phyloP scores from a whole-genome alignment of 2,797 vertebrate genomes.

The Staurois parvus region DNA sequence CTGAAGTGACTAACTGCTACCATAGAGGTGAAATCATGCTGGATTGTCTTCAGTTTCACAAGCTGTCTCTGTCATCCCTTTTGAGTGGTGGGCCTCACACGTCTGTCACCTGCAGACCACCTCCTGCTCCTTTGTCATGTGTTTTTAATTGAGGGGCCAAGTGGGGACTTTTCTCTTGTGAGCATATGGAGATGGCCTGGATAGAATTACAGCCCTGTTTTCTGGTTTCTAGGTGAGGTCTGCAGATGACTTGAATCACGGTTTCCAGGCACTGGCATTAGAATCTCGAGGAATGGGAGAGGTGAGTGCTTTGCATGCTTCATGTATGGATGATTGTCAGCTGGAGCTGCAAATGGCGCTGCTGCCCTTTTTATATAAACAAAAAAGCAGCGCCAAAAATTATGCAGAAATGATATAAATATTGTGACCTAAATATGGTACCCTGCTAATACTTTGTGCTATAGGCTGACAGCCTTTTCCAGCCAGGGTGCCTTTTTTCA shows the following conservation, averaged over 20 bases:
- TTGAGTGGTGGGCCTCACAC: no score
- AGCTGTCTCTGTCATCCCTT: no score
- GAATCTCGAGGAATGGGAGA: slow-evolving; percentile 98
- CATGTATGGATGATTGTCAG: not conserved
- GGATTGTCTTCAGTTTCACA: no score
- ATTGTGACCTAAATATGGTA: no score
- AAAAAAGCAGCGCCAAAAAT: no score
- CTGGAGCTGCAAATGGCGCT: no score
- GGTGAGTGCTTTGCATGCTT: slow-evolving; percentile 77
- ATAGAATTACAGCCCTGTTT: slow-evolving; percentile 1
- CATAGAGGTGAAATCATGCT: not conserved
- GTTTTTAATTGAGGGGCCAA: not conserved
- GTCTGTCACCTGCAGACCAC: not conserved
- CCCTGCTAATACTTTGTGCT: no score
- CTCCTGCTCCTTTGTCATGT: not conserved
- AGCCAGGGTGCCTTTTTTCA: no score
- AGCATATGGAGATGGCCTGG: not conserved
- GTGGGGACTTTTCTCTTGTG: not conserved
- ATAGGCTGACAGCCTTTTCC: no score
- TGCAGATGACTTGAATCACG: slow-evolving; percentile 98
- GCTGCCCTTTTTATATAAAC: no score
- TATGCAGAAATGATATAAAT: no score
- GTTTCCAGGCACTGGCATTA: slow-evolving; percentile 97
- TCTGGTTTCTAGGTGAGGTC: slow-evolving; percentile 82
- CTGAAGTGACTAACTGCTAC: no score